Conservation (phyloP, 1,140 invertebrate genomes). For the Proctacanthus coquilletti region DNA sequence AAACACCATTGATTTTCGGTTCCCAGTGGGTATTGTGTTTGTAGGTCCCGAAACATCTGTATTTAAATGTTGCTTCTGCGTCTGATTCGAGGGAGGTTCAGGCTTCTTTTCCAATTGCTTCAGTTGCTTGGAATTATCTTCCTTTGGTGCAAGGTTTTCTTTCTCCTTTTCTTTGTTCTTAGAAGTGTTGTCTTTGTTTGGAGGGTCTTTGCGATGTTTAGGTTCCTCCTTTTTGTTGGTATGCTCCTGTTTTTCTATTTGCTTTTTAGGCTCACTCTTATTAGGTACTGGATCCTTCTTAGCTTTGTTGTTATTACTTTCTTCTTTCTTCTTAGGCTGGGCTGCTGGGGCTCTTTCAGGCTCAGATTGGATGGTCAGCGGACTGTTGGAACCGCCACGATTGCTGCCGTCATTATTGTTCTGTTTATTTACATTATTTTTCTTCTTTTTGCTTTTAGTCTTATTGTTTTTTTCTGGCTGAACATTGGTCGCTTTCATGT, state of each 20-base stretch:
- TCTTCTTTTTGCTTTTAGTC: constrained; percentile 66
- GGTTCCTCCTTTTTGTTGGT: neutral
- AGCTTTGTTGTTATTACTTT: constrained; percentile 1
- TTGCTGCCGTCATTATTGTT: constrained; percentile 8
- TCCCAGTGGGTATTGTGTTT: constrained; percentile 4
- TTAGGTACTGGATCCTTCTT: constrained; percentile 1
- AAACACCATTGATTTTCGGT: constrained; percentile 9
- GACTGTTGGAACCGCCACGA: constrained; percentile 6
- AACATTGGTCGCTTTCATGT: constrained; percentile 39
- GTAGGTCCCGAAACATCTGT: neutral
- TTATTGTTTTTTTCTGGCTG: constrained; percentile 20
- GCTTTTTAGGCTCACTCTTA: neutral
- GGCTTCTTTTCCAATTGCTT: no score
- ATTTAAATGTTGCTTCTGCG: constrained; percentile 1
- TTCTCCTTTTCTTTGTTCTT: constrained; percentile 13
- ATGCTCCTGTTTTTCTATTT: constrained; percentile 2
- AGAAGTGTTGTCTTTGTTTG: neutral
- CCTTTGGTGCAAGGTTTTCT: constrained; percentile 29
- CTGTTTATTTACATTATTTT: constrained; percentile 34
- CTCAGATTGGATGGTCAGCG: constrained; percentile 5
- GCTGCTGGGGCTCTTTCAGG: constrained; percentile 5
- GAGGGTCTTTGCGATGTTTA: constrained; percentile 12
- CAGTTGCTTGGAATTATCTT: constrained; percentile 7
- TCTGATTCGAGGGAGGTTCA: no score
- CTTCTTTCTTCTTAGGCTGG: constrained; percentile 10